A percentile compares a stretch with the other conserved stretches of the same genome.
phyloP scores from a whole-genome alignment of 2,888 invertebrate species.

The Acanthosepion pharaonis region DNA sequence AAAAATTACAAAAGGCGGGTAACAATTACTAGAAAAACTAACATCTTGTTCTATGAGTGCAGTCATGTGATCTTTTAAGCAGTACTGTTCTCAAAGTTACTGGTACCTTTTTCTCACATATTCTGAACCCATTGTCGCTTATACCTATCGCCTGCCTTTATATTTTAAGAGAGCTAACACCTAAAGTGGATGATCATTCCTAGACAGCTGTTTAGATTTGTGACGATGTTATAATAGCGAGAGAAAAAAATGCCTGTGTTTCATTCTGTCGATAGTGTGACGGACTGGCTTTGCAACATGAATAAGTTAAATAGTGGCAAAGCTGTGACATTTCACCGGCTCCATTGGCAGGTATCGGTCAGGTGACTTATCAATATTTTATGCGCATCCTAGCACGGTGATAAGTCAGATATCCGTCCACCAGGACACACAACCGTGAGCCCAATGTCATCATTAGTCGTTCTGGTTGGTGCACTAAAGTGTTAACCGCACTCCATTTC shows the following conservation, averaged over 20 bases:
- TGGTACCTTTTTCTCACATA: background rate
- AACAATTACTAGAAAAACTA: no score
- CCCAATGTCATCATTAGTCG: background rate
- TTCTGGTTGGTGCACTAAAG: background rate
- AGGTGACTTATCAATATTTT: background rate
- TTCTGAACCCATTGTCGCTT: background rate
- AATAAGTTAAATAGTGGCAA: background rate
- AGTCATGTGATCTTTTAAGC: no score
- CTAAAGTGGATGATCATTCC: background rate
- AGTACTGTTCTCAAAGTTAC: background rate
- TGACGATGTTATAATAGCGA: background rate
- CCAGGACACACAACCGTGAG: background rate
- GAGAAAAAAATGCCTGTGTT: background rate
- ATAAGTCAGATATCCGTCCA: background rate
- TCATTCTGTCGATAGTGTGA: background rate
- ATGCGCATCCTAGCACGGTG: background rate
- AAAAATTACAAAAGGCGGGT: no score
- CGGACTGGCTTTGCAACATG: background rate
- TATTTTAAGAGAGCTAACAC: background rate
- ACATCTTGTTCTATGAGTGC: no score
- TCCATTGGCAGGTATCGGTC: background rate
- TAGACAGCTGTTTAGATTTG: background rate
- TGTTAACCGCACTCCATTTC: background rate
- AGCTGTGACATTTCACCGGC: background rate
- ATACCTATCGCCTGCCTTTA: background rate